Evolutionary conservation across 1,140 invertebrate species (phyloP), one percentile per base, ranked within the genome.

Genomic region (Drosophila mauritiana): DNA sequence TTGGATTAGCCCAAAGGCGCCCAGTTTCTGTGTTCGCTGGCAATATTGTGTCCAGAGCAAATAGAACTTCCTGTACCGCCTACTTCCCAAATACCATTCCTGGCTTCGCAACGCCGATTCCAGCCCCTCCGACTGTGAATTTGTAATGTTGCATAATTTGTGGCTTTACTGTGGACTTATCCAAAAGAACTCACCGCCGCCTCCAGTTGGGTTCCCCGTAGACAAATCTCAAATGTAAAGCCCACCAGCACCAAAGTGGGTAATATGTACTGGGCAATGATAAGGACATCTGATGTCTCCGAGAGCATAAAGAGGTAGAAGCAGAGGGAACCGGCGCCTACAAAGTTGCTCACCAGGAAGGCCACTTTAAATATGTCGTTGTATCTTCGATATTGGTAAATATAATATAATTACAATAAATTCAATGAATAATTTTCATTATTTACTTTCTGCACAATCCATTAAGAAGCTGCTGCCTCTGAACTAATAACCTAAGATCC

Each of bases 161-260:
- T 8, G 0, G 11, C n/a, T n/a, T 27, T n/a, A 4, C 25, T 7
- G 11, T 2, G 12, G 22, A 12, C 10, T 11, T 6, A 17, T 17
- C 13, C 20, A 8, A 27, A 17, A 0, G 22, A 11, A 58, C 82
- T 76, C 46, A 86, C 83, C 7, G 83, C 65, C 6, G 65, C 51
- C 39, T 82, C 84, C 15, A 86, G 56, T 22, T 86, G 83, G 2
- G 70, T 48, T 39, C 79, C 79, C 0, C 79, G 70, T 25, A 72
- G 10, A 39, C 75, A 88, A 2, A 61, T 49, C 43, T 86, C 83
- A 52, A 83, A 86, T 6, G 75, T 79, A 8, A 79, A 83, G 1
- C 2, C 22, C 1, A 79, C 49, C 3, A 86, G 13, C 0, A 39
- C 58, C 10, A 58, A 0, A 5, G 42, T 48, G 31, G 79, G 75